Evolutionary conservation across 2,888 invertebrate genomes (phyloP).

Genomic region (Choreutis nemorana): DNA sequence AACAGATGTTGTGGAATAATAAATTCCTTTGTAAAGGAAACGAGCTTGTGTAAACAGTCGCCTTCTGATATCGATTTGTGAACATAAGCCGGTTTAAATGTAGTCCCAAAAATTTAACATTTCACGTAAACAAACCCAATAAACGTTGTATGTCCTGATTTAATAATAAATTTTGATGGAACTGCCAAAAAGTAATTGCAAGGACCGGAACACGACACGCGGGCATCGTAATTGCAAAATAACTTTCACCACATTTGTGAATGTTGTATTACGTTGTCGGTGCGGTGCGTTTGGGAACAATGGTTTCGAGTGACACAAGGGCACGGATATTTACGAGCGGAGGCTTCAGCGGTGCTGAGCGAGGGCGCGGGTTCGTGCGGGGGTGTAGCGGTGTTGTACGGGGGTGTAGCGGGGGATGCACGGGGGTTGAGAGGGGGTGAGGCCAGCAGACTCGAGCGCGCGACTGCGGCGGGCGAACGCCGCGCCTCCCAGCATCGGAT

Average conservation of each 20-base stretch:
- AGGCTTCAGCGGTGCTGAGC: constrained; percentile 30
- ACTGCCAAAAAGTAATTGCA: no score
- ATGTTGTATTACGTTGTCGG: constrained; percentile 19
- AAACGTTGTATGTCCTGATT: no score
- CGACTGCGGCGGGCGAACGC: constrained; percentile 53
- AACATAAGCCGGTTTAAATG: no score
- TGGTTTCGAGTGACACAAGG: constrained; percentile 62
- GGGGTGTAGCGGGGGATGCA: constrained; percentile 18
- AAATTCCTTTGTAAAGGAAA: no score
- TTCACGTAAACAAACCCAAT: no score
- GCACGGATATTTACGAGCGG: constrained; percentile 57
- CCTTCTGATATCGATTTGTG: no score
- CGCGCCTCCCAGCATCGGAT: constrained; percentile 26
- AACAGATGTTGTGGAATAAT: no score
- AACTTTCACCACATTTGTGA: constrained; percentile 5
- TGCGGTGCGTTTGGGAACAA: constrained; percentile 48
- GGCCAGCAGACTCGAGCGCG: constrained; percentile 44
- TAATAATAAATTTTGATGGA: no score
- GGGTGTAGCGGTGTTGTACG: constrained; percentile 12
- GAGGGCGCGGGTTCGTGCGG: constrained; percentile 22
- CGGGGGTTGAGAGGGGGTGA: constrained; percentile 16
- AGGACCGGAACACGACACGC: no score
- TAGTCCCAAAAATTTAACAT: no score
- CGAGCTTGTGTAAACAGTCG: no score
- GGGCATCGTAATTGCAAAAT: no score